Conservation (phyloP, 2,797 vertebrate species). For the Etheostoma nigrum region DNA sequence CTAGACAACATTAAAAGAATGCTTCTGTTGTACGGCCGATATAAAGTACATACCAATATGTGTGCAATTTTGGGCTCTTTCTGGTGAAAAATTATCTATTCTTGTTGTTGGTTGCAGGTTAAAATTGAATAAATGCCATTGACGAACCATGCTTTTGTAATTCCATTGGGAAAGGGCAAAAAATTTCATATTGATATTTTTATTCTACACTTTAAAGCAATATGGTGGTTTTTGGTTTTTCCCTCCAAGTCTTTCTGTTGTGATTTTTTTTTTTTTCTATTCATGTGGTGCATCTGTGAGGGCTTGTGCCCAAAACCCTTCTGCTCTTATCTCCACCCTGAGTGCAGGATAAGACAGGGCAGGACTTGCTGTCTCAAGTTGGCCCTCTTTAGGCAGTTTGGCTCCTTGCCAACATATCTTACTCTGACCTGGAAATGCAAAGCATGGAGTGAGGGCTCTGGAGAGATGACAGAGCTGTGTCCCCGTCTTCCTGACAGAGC, state of each 20-base stretch:
- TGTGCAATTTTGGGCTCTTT: background rate
- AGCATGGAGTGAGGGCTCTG: conserved; percentile 54
- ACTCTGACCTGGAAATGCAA: conserved; percentile 73
- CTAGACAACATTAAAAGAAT: background rate
- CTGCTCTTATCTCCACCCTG: conserved; percentile 61
- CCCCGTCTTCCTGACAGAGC: conserved; percentile 68
- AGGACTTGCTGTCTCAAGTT: conserved; percentile 57
- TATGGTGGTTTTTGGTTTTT: conserved; percentile 24
- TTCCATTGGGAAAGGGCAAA: background rate
- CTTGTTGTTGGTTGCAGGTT: background rate
- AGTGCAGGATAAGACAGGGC: conserved; percentile 63
- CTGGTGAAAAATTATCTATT: background rate
- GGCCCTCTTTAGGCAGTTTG: conserved; percentile 63
- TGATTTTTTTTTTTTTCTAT: conserved; percentile 49
- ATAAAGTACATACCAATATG: background rate
- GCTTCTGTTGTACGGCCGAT: background rate
- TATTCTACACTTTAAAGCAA: conserved; percentile 45
- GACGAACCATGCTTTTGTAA: background rate
- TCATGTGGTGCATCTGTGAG: conserved; percentile 48
- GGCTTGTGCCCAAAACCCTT: conserved; percentile 51
- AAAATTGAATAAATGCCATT: background rate
- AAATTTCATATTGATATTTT: conserved; percentile 10
- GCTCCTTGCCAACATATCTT: conserved; percentile 63
- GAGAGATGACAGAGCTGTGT: conserved; percentile 65
- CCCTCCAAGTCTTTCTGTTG: conserved; percentile 28